Conservation (phyloP, 2,113 vertebrate genomes). For the Pao palembangensis region DNA sequence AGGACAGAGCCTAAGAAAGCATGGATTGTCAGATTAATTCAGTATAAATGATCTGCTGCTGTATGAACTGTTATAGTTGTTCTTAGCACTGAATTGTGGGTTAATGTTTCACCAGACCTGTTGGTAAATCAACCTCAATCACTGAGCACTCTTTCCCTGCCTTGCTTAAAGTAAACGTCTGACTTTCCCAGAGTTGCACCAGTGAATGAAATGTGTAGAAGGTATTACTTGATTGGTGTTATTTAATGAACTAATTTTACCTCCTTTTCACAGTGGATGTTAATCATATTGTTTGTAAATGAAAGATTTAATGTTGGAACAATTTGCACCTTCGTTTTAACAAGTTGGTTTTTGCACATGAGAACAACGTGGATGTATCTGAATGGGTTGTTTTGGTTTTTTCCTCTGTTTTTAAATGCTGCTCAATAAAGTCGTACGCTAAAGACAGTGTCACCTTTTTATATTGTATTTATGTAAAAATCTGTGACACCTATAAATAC, state of each 20-base stretch:
- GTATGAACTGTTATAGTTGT: background rate
- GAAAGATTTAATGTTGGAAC: background rate
- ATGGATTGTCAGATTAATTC: background rate
- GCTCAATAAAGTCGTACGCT: constrained; percentile 7
- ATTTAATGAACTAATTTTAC: background rate
- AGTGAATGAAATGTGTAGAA: background rate
- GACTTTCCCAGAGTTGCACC: background rate
- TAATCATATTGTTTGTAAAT: background rate
- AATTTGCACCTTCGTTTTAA: background rate
- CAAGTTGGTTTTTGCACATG: background rate
- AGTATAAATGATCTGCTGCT: background rate
- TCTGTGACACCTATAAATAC: too few species aligned
- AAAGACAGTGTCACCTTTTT: background rate
- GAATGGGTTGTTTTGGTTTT: background rate
- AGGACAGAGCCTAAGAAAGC: too few species aligned
- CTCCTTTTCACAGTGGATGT: background rate
- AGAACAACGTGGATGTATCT: background rate
- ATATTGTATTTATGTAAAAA: too few species aligned
- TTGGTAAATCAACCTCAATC: background rate
- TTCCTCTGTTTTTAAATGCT: background rate
- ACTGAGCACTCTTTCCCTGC: background rate
- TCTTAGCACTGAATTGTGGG: background rate
- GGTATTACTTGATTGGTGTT: background rate
- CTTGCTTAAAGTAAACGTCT: background rate
- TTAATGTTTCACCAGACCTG: constrained; percentile 7